Base-by-base conservation (phyloP, 2,113 vertebrate genomes). In the Aepyceros melampus region DNA sequence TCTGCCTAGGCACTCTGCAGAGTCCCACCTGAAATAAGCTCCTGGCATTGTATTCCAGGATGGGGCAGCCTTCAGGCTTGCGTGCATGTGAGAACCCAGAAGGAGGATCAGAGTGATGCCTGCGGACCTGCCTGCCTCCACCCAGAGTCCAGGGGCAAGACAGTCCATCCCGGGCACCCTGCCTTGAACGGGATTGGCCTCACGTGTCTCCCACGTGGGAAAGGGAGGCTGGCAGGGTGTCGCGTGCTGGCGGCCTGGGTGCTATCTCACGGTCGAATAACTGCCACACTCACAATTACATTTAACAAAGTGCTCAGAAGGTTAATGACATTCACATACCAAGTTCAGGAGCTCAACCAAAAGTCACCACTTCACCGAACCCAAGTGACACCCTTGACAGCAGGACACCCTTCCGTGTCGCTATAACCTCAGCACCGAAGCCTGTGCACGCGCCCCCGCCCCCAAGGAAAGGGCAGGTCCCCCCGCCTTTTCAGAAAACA, bases 21-120 rank as follows among this genome's bases (percentile, higher is more conserved):
- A 2, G 25, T 31, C 7, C 9, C 3, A 15, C 45, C 5, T 27
- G 8, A 64, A 85, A 60, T 7, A 21, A 97, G 47, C 3, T 45
- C 43, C 12, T 19, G 40, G 33, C 53, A 55, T 71, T 23, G 45
- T 83, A 25, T 76, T 60, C 78, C 58, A 33, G 82, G 27, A 56
- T 29, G 0, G 4, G 71, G 58, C 31, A 94, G 58, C 43, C 36
- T 5, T 62, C 23, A 64, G 51, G 78, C 71, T 67, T 85, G 87
- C 9, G 4, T 14, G 3, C 12, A 1, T 45, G 17, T 78, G 23
- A 82, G 82, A 82, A 71, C 82, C 82, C 60, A 51, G 88, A 76
- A 76, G 51, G 56, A 79, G 47, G 82, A 96, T 81, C 58, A 93
- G 62, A 93, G 60, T 62, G 87, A 87, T 85, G 76, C 93, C 87